These are phyloP conservation scores for Strigamia transsilvanica DNA, from an alignment of 2,888 invertebrate genomes.

Conservation along the genomic window DNA sequence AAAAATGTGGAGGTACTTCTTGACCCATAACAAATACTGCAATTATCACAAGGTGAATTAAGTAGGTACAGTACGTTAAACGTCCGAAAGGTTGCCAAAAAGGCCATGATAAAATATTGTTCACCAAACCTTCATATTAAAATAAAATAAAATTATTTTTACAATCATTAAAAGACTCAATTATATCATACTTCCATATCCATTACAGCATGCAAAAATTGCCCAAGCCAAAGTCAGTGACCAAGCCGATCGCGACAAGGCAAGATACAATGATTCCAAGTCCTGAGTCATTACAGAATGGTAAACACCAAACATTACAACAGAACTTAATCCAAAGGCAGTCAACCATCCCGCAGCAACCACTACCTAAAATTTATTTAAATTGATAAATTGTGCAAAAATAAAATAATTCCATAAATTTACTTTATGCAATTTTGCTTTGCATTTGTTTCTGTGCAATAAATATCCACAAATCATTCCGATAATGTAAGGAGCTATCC, in stretches of 20 bases:
- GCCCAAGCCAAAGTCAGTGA: constrained; percentile 67
- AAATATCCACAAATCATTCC: constrained; percentile 81
- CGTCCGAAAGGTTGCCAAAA: constrained; percentile 49
- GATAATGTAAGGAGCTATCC: constrained; percentile 81
- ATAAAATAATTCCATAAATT: not conserved
- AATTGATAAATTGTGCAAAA: not conserved
- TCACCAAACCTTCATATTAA: constrained; percentile 11
- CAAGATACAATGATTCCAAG: constrained; percentile 61
- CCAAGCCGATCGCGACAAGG: constrained; percentile 66
- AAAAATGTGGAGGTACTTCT: constrained; percentile 1
- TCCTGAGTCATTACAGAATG: not conserved
- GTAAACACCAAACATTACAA: not conserved
- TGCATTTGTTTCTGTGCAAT: constrained; percentile 74
- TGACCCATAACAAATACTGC: not conserved
- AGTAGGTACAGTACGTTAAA: constrained; percentile 33
- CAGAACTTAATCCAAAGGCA: not conserved
- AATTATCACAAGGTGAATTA: constrained; percentile 4
- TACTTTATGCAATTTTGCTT: constrained; percentile 69
- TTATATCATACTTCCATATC: constrained; percentile 64
- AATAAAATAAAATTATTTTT: not conserved
- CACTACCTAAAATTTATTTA: not conserved
- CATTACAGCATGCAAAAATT: constrained; percentile 67
- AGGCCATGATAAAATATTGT: constrained; percentile 22
- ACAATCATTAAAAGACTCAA: not conserved
- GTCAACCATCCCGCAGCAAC: constrained; percentile 9